Conservation (phyloP, 2,113 vertebrate species). For the Protomyctophum bolini region DNA sequence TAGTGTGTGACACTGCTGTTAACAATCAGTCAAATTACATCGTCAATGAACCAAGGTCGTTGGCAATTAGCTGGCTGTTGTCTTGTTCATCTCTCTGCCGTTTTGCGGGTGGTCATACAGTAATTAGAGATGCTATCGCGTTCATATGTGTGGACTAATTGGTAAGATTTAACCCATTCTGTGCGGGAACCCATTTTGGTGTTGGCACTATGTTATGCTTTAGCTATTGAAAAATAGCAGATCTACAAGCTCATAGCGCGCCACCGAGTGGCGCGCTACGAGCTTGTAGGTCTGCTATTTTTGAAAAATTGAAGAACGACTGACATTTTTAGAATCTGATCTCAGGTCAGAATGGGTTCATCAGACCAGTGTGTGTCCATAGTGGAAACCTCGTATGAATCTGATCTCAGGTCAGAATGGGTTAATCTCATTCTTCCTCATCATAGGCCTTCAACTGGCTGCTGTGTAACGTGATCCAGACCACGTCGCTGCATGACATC, state of each 20-base stretch:
- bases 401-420: no score
- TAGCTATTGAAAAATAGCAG: no score
- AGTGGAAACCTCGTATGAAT: no score
- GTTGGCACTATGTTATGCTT: no score
- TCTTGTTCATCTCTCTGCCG: neutral
- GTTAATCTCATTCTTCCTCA: slow-evolving; percentile 2
- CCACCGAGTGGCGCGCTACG: no score
- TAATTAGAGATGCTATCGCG: neutral
- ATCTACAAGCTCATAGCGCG: no score
- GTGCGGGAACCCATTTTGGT: no score
- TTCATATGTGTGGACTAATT: neutral
- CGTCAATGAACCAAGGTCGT: neutral
- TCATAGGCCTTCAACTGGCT: slow-evolving; percentile 98
- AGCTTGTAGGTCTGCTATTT: no score
- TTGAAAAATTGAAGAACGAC: no score
- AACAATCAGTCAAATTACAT: neutral
- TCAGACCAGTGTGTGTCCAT: no score
- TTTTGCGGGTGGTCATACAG: neutral
- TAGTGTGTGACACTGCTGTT: neutral
- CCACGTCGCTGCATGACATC: slow-evolving; percentile 96
- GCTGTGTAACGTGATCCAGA: slow-evolving; percentile 98
- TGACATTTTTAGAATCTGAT: no score
- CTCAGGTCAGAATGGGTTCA: no score
- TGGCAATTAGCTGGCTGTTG: neutral
- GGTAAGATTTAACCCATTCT: neutral